Evolutionary conservation across 2,113 vertebrate species (phyloP).

Genomic region (Phyllostomus hastatus): DNA sequence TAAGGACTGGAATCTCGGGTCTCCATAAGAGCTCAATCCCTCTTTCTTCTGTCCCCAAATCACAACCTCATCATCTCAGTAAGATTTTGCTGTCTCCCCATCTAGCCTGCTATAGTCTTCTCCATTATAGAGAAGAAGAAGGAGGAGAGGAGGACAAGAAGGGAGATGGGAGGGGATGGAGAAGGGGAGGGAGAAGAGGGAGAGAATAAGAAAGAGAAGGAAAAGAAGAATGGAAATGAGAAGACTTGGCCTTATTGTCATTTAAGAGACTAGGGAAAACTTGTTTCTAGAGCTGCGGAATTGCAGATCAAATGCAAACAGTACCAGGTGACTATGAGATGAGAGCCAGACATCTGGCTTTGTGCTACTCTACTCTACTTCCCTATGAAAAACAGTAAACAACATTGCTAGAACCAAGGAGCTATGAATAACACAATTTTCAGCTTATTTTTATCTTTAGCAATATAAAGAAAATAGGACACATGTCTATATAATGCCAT

Average conservation of each 20-base stretch:
- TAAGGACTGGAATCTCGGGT: too few relatives aligned
- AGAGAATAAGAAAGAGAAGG: too few relatives aligned
- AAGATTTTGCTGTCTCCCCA: background rate
- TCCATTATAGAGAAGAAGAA: background rate
- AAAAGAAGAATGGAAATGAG: background rate
- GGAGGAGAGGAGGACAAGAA: too few relatives aligned
- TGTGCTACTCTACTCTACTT: background rate
- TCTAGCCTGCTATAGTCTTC: background rate
- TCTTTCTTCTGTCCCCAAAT: background rate
- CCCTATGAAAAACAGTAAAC: background rate
- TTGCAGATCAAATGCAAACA: background rate
- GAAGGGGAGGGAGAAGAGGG: too few relatives aligned
- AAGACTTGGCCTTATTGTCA: background rate
- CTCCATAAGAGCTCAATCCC: background rate
- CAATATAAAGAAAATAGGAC: background rate
- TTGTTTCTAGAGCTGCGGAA: background rate
- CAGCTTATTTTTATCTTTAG: background rate
- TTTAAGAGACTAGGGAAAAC: background rate
- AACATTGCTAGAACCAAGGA: background rate
- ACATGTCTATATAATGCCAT: background rate
- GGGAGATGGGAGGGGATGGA: too few relatives aligned
- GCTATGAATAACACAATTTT: background rate
- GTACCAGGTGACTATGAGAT: background rate
- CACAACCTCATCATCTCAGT: background rate
- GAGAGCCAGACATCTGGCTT: background rate